These are phyloP conservation scores for Mandrillus leucophaeus DNA, from an alignment of 2,113 vertebrate species.

Conservation along the genomic window DNA sequence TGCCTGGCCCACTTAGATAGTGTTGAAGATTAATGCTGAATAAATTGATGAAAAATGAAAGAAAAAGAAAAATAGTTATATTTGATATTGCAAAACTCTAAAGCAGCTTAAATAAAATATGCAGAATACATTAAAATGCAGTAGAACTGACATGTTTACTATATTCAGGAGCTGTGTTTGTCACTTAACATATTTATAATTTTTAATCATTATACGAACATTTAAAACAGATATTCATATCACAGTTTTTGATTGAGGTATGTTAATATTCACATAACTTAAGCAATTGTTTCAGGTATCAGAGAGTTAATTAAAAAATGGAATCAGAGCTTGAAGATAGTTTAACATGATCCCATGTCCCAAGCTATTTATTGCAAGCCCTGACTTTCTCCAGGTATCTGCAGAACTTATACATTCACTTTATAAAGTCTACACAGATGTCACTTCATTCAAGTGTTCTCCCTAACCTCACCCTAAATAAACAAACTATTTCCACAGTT, in stretches of 20 bases:
- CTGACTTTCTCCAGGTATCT: background rate
- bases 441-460: background rate
- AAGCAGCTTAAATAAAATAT: background rate
- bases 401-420: background rate
- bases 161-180: background rate
- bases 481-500: background rate
- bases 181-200: background rate
- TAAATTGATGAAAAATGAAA: background rate
- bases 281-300: rapidly evolving
- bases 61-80: background rate
- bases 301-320: background rate
- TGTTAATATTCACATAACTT: background rate
- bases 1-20: background rate
- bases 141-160: background rate
- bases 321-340: background rate
- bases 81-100: background rate
- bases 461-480: background rate
- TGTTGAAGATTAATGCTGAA: background rate
- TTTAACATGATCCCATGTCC: background rate
- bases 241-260: background rate
- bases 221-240: background rate
- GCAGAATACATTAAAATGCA: background rate
- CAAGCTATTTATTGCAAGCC: background rate
- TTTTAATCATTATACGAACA: background rate
- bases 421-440: background rate